These are phyloP conservation scores for Monochamus alternatus DNA, from an alignment of 2,888 invertebrate genomes.

Conservation along the genomic window DNA sequence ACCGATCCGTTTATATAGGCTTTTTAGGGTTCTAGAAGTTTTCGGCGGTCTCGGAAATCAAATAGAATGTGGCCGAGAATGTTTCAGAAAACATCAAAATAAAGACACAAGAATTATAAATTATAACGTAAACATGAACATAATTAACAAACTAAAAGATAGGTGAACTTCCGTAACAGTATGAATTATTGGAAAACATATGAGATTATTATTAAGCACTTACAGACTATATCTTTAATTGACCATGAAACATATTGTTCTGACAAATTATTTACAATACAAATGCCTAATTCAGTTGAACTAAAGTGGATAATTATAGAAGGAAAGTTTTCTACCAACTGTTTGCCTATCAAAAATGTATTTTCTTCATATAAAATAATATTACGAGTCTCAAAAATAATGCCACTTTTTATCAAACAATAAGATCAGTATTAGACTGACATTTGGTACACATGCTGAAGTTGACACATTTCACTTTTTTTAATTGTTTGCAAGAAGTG, in stretches of 20 bases:
- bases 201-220: constrained; percentile 13
- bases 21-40: too few relatives aligned
- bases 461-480: constrained; percentile 7
- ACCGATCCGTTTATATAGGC: too few relatives aligned
- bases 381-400: constrained; percentile 4
- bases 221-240: background rate
- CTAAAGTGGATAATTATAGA: constrained; percentile 11
- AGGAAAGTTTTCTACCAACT: background rate
- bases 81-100: too few relatives aligned
- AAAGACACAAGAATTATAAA: too few relatives aligned
- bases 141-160: too few relatives aligned
- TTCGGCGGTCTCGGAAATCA: too few relatives aligned
- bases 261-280: constrained; percentile 7
- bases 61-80: too few relatives aligned
- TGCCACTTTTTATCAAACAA: constrained; percentile 5
- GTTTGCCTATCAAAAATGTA: constrained; percentile 17
- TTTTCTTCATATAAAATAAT: constrained; percentile 4
- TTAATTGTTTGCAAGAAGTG: background rate
- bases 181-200: constrained; percentile 17
- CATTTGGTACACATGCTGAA: background rate
- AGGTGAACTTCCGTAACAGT: too few relatives aligned
- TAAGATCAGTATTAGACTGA: constrained; percentile 10
- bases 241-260: background rate
- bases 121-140: too few relatives aligned
- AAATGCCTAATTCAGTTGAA: constrained; percentile 11